Percentiles rank a stretch among this genome's conserved stretches.
Evolutionary conservation across 2,113 vertebrate genomes (phyloP).

Genomic region (Hyla sarda): DNA sequence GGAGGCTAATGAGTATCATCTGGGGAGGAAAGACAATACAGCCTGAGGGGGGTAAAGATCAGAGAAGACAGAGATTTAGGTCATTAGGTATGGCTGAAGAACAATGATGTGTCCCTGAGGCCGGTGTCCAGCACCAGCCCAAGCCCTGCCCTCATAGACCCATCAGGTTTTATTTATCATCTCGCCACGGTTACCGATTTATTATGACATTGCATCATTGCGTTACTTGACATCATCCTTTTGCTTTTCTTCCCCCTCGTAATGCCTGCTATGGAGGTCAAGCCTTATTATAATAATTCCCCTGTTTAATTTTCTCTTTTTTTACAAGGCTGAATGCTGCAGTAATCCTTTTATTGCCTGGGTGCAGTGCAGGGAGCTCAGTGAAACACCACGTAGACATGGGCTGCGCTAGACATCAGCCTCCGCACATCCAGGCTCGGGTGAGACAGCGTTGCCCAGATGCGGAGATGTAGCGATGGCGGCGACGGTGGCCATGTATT

Average conservation of each 20-base stretch:
- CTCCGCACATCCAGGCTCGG: slow-evolving; percentile 4
- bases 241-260: not conserved
- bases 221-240: not conserved
- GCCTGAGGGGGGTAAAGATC: not conserved
- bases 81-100: not conserved
- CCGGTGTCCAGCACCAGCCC: not conserved
- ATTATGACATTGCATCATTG: not conserved
- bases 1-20: not conserved
- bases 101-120: not conserved
- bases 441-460: slow-evolving; percentile 13
- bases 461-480: not conserved
- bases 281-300: not conserved
- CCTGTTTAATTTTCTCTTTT: slow-evolving; percentile 25
- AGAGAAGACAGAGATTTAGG: not conserved
- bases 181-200: not conserved
- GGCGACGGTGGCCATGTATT: slow-evolving; percentile 7
- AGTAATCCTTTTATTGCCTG: slow-evolving; percentile 48
- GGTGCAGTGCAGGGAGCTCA: slow-evolving; percentile 3
- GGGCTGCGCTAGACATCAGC: slow-evolving; percentile 3
- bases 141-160: not conserved
- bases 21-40: not conserved
- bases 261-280: not conserved
- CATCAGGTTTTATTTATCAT: not conserved
- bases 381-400: not conserved
- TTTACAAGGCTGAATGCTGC: slow-evolving; percentile 5